Evolutionary conservation across 1,140 invertebrate genomes (phyloP), one percentile per base, ranked within the genome.

Genomic region (Diuraphis noxia): DNA sequence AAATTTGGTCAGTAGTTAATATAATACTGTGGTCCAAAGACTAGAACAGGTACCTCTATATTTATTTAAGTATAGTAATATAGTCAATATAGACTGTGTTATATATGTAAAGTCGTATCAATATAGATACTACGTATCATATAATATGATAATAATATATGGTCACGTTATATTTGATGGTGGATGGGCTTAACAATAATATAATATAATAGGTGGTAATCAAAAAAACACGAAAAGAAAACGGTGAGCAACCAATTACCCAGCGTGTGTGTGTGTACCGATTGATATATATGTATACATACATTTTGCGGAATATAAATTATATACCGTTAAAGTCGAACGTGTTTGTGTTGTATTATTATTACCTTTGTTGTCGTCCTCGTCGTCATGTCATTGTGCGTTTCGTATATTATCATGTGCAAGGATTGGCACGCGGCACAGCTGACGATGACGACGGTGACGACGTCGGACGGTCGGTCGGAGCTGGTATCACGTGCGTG

Each of bases 201-300:
- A n/a, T n/a, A n/a, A 13, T 13, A 56, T 63, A 63, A 72, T n/a
- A n/a, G 56, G n/a, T 72, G n/a, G 56, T 72, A 72, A 72, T n/a
- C 56, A 72, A 72, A 40, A 38, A 21, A 38, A 81, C 36, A 23
- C 34, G 79, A 81, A 81, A 81, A 81, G 79, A 81, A 81, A 81
- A 81, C 79, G 36, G 79, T 25, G 79, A 81, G 79, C 38, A 81
- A 81, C 79, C 79, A 81, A 38, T 81, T 81, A 81, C 79, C 72
- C 23, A 23, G 38, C 34, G n/a, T 72, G 56, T 17, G 25, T 56
- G 1, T 52, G 17, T 63, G n/a, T n/a, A 49, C n/a, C n/a, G n/a
- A n/a, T n/a, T n/a, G n/a, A 19, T 49, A 49, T 19, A 21, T 49
- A 49, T 49, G 21, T 49, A 49, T 5, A 49, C 46, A 49, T 21